Base-by-base conservation (phyloP, 2,113 vertebrate species). In the Ailurus styani region DNA sequence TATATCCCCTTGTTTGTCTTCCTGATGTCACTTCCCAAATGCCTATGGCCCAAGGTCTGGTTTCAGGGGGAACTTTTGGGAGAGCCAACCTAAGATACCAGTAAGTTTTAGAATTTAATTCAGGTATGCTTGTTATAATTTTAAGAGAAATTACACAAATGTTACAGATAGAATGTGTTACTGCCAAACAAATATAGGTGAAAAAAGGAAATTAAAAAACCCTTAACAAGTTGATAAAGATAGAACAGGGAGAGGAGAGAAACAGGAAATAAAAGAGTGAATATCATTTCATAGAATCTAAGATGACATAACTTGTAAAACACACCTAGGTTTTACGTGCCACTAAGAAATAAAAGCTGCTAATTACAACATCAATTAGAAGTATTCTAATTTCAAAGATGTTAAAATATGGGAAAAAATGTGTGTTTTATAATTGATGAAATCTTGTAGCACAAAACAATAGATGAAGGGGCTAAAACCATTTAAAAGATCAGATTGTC, bases 371-470 rank as follows among this genome's bases (percentile, higher is more conserved):
- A n/a, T 91, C 20, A 89, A 45, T 81, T 85, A 81, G 52, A 83
- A 60, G 20, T 52, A 68, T 60, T 87, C 18, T 68, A 72, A 90
- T 87, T 87, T 95, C 42, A 96, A 96, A 97, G 84, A 78, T 81
- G 75, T 87, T 72, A 79, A 81, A 95, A 88, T 60, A 4, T 75
- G 17, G 54, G 29, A 5, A 20, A 20, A 68, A 50, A 42, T 42
- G n/a, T 90, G 17, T 93, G 40, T 73, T 42, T 87, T 81, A 68
- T 31, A 70, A 52, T 50, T 85, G 55, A 86, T 68, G 52, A 97
- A 82, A 88, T 62, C 75, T 96, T 25, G 21, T 93, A 70, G 17
- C 37, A 52, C 7, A 60, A 82, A 84, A 37, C 55, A 79, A 79
- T 17, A 92, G 64, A 86, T 72, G 72, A 87, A 90, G 25, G 18